Base-by-base conservation (phyloP, 1,140 invertebrate genomes). In the Procambarus virginalis region DNA sequence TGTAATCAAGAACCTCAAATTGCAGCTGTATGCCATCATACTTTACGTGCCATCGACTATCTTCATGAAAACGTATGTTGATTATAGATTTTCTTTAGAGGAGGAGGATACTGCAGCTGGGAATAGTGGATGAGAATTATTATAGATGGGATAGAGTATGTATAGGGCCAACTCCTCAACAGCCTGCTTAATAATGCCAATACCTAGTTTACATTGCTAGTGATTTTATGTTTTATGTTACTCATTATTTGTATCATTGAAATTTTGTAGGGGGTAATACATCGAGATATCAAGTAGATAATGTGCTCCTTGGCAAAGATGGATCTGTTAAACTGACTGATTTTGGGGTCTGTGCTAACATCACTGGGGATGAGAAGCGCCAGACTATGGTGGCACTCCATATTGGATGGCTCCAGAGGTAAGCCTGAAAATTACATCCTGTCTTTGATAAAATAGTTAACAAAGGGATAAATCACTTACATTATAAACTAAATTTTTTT, bases 281-380 rank as follows among this genome's bases (percentile, higher is more conserved):
- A 98, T 93, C 95, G 97, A 91, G 98, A 99, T 93, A 99, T 99
- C 70, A 99, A 99, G 94, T 98, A 51, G 98, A 99, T 93, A 99
- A 99, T 94, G 97, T 99, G 86, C 95, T 99, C 14, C 95, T 99
- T 1, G 98, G 98, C 70, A 98, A 99, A 97, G 97, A 99, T 94
- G 99, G 99, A 17, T 96, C 96, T 68, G 98, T 99, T 0, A 99
- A 99, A 96, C 96, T 99, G 1, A 99, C 98, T 20, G 99, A 99
- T 94, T 99, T 99, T 94, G 99, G 99, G 45, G 99, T 99, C 94
- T 99, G 98, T 95, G 96, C 98, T 90, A 97, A 97, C 92, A 97
- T 97, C 85, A 95, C 96, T 64, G 97, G 96, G 46, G 97, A 99
- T 93, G 98, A 98, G 93, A 99, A 99, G 93, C 94, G 99, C 64